Base-by-base conservation (phyloP, 2,113 vertebrate species). In the Ceyx cyanopectus region DNA sequence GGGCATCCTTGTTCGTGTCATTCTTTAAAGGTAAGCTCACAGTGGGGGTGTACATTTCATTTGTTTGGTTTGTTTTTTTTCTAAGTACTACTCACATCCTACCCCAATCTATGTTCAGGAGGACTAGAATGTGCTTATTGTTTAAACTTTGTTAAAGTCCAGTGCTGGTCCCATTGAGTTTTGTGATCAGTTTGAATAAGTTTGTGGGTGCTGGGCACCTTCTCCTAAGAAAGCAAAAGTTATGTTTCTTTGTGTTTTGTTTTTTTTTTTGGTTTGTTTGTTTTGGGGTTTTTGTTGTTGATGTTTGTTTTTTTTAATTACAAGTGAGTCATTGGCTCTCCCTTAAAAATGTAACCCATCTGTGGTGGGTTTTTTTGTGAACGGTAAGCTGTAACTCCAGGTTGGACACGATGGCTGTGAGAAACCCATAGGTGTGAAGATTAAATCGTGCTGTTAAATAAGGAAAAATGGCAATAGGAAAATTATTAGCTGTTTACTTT, bases 11-110 rank as follows among this genome's bases (percentile, higher is more conserved):
- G 22, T 94, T 96, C 86, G 57, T 93, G 43, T 92, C 94, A 30
- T 63, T 92, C 24, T 62, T 95, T 46, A 81, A 90, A 93, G 95
- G 95, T 96, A 94, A 96, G 88, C 12, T 92, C 3, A 7, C 54
- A 37, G 22, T 81, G 22, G 81, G 16, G 2, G 51, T 88, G 23
- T 66, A 41, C 5, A 29, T 10, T 18, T 63, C 37, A 40, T 48
- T 26, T 65, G 2, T 24, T 12, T 7, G 12, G 12, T 27, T 27
- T 51, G 3, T 30, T 77, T 58, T 34, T 50, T 66, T 41, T 14
- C n/a, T n/a, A 30, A 74, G 37, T 8, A 4, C 6, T 72, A 53
- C 22, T 40, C 79, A 40, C 9, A 68, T 69, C 12, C 12, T 50
- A 70, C 29, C 5, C 5, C 21, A 70, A 19, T 91, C 26, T 69